Base-by-base conservation (phyloP, 2,797 vertebrate species). In the Epinephelus awoara region DNA sequence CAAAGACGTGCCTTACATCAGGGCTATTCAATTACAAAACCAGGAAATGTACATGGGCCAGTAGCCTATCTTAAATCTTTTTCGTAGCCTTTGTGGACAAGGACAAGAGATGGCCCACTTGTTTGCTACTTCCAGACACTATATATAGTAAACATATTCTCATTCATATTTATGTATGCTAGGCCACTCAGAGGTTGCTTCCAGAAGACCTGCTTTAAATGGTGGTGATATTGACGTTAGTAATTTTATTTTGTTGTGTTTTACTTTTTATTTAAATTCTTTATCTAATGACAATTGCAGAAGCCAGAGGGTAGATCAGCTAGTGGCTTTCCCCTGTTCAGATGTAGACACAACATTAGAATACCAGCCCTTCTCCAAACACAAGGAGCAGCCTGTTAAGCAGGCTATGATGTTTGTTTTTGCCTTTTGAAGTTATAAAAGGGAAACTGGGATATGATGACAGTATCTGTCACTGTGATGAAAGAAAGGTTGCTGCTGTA, bases 401-500 rank as follows among this genome's bases (percentile, higher is more conserved):
- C 6, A 21, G 25, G 21, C 13, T 50, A 0, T 42, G 5, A 62
- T 17, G 19, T 74, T 29, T 73, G 34, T 50, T 59, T 42, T 58
- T 23, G 17, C 51, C 13, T 57, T 46, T 57, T 14, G 4, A 21
- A 25, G 34, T 47, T 40, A 3, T 1, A 38, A 38, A 59, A 27
- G 19, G 0, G 11, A 18, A 18, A 71, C 7, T 9, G 1, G 9
- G 17, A 40, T 23, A 9, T 52, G 15, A 27, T 69, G 21, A 34
- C 21, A 51, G 0, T 21, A n/a, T 12, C 15, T 40, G 34, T 67
- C 4, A 56, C 19, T 67, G 11, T 61, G 19, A 72, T 55, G 11
- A 56, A 70, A 70, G n/a, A 29, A n/a, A 54, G 42, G 6, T 25
- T 66, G 25, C 40, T 66, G 34, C 23, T 51, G 29, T 38, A 17